Base-by-base conservation (phyloP, 2,113 vertebrate species). In the Lepisosteus oculatus region DNA sequence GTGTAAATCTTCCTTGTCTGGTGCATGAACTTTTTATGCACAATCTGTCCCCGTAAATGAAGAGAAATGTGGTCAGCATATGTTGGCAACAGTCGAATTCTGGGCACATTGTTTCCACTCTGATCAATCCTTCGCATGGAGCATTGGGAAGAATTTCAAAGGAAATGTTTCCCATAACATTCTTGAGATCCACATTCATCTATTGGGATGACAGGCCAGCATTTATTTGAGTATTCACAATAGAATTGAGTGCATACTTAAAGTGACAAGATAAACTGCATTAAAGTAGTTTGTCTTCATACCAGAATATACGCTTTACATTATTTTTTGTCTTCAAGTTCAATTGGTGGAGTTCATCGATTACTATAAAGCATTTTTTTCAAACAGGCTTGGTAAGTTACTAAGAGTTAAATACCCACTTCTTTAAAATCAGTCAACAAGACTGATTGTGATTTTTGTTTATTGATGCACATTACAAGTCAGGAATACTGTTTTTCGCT, bases 61-160 rank as follows among this genome's bases (percentile, higher is more conserved):
- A 67, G 72, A 78, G 83, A 89, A 94, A 94, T 95, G 85, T 93
- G 93, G 93, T 84, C 86, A 89, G 86, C 93, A 95, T 86, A 93
- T 95, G 93, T 94, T 93, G 92, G 91, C 90, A 87, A 84, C 77
- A 54, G 78, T 77, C 76, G 71, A 83, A 85, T 84, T 85, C 88
- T 82, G 87, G 90, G 90, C 91, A 93, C 82, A 82, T 88, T 90
- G 85, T 90, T 88, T 88, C 79, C 75, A 77, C 84, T 83, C 85
- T 76, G 79, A 90, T 90, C 79, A 84, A 90, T 89, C 83, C 83
- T 85, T 78, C 78, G 85, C 90, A 90, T 84, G 85, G 87, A 91
- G 83, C 80, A 80, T 77, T 88, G 91, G 92, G 91, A 94, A 91
- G 76, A 78, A 76, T 91, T 93, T 95, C 92, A 95, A 93, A 93